Base-by-base conservation (phyloP, 1,140 invertebrate genomes). In the Luehdorfia chinensis region DNA sequence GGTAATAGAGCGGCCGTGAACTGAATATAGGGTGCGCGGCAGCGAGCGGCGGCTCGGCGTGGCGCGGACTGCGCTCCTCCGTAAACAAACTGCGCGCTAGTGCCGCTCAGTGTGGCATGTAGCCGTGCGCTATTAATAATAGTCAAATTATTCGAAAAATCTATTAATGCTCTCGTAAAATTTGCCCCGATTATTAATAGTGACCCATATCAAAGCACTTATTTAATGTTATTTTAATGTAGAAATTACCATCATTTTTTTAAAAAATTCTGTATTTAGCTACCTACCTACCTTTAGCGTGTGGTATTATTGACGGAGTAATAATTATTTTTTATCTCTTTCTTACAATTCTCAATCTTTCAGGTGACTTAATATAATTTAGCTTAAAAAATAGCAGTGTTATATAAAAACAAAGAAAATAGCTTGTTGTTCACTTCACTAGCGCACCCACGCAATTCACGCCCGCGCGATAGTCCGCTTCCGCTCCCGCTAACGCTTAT, bases 1-100 rank as follows among this genome's bases (percentile, higher is more conserved):
- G 70, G 59, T 79, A 73, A 81, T 84, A 84, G 77, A 74, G 74
- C 74, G 79, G 74, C 75, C 80, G 77, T 81, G 77, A 81, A 84
- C 77, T 81, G 77, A 70, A 79, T 79, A 69, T 71, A 73, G 73
- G 66, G 67, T 70, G 71, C 64, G 69, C 67, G n/a, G 57, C 65
- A 7, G 19, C 19, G 7, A 7, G 59, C 66, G 52, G 64, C 68
- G 64, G 66, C 66, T 63, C 70, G 69, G 64, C n/a, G 67, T 55
- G 57, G 59, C 69, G 59, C 66, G 64, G 62, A 74, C 75, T 73
- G 77, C 63, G 64, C n/a, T n/a, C n/a, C 58, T 60, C 69, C 68
- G 79, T 77, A 77, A 76, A 79, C 74, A 79, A 75, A 72, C 56
- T 45, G 43, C 58, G 55, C 51, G 47, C 50, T 41, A 48, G 55